These are phyloP conservation scores for Trachemys scripta DNA, from an alignment of 2,113 vertebrate genomes.

Conservation along the genomic window DNA sequence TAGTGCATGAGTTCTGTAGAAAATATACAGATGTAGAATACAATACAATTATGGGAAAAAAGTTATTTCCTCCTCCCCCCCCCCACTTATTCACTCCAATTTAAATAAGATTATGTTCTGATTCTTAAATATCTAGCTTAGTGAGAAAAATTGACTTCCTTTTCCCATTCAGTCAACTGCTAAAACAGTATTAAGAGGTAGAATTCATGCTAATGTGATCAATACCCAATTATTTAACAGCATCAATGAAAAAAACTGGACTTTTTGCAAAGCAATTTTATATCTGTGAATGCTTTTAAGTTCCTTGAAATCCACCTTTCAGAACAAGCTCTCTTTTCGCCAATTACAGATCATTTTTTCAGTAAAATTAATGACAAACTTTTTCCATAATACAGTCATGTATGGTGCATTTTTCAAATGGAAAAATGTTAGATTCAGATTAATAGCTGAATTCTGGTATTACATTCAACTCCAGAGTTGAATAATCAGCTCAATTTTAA, in stretches of 20 bases:
- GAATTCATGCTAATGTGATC: not conserved
- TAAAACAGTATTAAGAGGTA: not conserved
- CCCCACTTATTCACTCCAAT: not conserved
- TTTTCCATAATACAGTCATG: slow-evolving; percentile 16
- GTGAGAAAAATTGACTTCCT: not conserved
- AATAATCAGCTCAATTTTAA: not conserved
- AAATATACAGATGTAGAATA: not conserved
- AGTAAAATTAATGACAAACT: slow-evolving; percentile 1
- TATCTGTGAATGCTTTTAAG: slow-evolving; percentile 28
- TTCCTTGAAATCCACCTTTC: not conserved
- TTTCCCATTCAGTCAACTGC: not conserved
- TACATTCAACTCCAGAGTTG: slow-evolving; percentile 9
- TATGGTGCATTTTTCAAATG: no score
- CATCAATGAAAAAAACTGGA: not conserved
- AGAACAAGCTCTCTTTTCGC: not conserved
- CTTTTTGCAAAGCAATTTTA: not conserved
- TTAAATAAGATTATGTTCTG: not conserved
- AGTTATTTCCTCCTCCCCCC: not conserved
- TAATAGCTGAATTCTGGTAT: not conserved
- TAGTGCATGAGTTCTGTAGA: not conserved
- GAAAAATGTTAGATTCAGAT: not conserved
- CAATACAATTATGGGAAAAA: not conserved
- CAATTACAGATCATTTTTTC: not conserved
- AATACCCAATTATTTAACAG: not conserved
- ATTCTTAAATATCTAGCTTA: not conserved